A percentile compares a stretch with the other conserved stretches of the same genome.
Evolutionary conservation across 2,113 vertebrate species (phyloP).

Genomic region (Anguilla rostrata): DNA sequence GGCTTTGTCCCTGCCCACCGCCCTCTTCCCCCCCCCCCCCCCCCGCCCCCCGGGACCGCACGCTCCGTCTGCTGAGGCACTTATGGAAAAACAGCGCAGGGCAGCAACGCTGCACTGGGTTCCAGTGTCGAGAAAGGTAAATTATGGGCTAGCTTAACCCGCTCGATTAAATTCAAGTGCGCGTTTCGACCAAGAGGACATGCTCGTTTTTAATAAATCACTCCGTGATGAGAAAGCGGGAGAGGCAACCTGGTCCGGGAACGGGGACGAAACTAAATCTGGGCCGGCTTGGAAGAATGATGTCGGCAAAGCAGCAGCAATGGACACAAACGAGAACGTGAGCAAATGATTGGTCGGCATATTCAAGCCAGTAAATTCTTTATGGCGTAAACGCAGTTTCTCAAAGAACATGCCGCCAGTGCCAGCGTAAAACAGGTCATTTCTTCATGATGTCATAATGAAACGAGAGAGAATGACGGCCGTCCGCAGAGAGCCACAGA

Average conservation of each 20-base stretch:
- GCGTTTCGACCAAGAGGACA: neutral
- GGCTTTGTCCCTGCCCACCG: neutral
- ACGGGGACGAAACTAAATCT: conserved; percentile 7
- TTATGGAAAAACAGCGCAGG: conserved; percentile 19
- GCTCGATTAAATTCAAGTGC: neutral
- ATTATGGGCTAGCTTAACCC: conserved; percentile 8
- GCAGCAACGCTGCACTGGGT: conserved; percentile 29
- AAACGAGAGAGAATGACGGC: neutral
- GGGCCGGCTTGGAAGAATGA: neutral
- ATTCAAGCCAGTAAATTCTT: neutral
- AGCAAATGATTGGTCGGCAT: neutral
- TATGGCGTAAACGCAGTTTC: neutral
- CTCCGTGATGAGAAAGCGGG: conserved; percentile 15
- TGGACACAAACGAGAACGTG: neutral
- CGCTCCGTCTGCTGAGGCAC: neutral
- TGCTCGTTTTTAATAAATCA: conserved; percentile 27
- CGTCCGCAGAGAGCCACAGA: conserved; percentile 1
- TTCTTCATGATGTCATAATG: conserved; percentile 32
- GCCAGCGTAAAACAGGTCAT: conserved; percentile 50
- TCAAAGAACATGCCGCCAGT: conserved; percentile 23
- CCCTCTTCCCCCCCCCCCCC: neutral
- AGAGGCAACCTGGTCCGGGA: neutral
- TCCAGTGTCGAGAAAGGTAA: conserved; percentile 29
- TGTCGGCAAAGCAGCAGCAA: neutral
- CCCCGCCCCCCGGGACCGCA: neutral